A percentile compares a stretch with the other conserved stretches of the same genome.
Conservation (phyloP, 1,140 invertebrate genomes). For the Theocolax elegans region DNA sequence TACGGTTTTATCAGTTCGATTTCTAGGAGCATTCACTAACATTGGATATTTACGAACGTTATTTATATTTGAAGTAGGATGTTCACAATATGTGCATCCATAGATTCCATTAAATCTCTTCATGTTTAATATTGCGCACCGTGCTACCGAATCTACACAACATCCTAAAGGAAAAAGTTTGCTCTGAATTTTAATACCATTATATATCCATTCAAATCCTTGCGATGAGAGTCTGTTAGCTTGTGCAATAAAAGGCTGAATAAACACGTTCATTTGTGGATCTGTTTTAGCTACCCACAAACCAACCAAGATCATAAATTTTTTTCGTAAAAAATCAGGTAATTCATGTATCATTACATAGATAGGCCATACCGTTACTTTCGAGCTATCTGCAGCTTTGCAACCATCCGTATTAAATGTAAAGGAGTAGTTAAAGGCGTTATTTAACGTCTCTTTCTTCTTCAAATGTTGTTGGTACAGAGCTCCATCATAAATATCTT, state of each 20-base stretch:
- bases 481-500: conserved; percentile 39
- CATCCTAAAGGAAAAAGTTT: conserved; percentile 10
- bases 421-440: conserved; percentile 31
- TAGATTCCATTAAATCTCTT: conserved; percentile 38
- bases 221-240: not conserved
- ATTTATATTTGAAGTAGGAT: conserved; percentile 28
- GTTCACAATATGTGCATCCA: conserved; percentile 43
- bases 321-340: conserved; percentile 17
- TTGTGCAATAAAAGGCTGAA: conserved; percentile 18
- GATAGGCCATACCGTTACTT: conserved; percentile 39
- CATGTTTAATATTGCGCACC: conserved; percentile 35
- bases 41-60: conserved; percentile 14
- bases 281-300: conserved; percentile 14
- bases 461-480: not conserved
- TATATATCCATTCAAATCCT: conserved; percentile 1
- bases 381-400: conserved; percentile 12
- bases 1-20: conserved; percentile 30
- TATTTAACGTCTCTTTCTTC: not conserved
- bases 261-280: conserved; percentile 12
- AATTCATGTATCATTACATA: conserved; percentile 39
- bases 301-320: conserved; percentile 19
- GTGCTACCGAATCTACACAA: conserved; percentile 30
- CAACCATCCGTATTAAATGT: conserved; percentile 41
- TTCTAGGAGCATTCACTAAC: not conserved
- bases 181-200: not conserved